phyloP scores from a whole-genome alignment of 37 sponge, comb jelly and placozoan species.

The Cliona cf. orientalis region DNA sequence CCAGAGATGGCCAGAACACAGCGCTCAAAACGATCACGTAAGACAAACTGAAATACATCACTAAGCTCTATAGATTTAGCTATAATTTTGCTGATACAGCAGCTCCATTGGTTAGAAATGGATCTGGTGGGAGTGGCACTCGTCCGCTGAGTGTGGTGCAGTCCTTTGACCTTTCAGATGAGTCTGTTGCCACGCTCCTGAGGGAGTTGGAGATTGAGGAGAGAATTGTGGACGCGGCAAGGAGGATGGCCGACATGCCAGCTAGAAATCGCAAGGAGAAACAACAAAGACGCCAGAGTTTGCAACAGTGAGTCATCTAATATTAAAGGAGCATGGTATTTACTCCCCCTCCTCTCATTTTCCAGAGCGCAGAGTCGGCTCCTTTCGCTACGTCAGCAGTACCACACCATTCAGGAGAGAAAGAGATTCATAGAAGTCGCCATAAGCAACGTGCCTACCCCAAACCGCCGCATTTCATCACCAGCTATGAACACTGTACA shows the following conservation, averaged over 20 bases:
- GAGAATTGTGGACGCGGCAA: slow-evolving; percentile 46
- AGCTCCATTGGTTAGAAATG: too few relatives aligned
- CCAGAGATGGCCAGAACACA: neutral
- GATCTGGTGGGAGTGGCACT: too few relatives aligned
- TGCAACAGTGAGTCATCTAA: slow-evolving; percentile 26
- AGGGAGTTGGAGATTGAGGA: slow-evolving; percentile 46
- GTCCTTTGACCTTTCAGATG: slow-evolving; percentile 2
- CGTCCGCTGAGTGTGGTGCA: neutral
- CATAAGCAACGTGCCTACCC: slow-evolving; percentile 13
- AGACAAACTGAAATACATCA: too few relatives aligned
- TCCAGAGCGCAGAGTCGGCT: slow-evolving; percentile 29
- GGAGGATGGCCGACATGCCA: slow-evolving; percentile 46
- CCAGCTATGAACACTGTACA: neutral
- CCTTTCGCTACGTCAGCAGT: slow-evolving; percentile 30
- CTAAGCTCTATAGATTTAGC: too few relatives aligned
- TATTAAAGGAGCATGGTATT: neutral
- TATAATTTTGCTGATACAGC: too few relatives aligned
- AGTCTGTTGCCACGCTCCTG: neutral
- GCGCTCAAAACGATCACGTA: too few relatives aligned
- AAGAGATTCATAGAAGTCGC: slow-evolving; percentile 23
- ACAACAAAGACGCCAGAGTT: slow-evolving; percentile 8
- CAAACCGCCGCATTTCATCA: neutral
- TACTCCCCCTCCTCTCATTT: neutral
- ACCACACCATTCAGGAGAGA: slow-evolving; percentile 29
- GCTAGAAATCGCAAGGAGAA: slow-evolving; percentile 14